Base-by-base conservation (phyloP, 2,888 invertebrate genomes). In the Oegoconia quadripuncta region DNA sequence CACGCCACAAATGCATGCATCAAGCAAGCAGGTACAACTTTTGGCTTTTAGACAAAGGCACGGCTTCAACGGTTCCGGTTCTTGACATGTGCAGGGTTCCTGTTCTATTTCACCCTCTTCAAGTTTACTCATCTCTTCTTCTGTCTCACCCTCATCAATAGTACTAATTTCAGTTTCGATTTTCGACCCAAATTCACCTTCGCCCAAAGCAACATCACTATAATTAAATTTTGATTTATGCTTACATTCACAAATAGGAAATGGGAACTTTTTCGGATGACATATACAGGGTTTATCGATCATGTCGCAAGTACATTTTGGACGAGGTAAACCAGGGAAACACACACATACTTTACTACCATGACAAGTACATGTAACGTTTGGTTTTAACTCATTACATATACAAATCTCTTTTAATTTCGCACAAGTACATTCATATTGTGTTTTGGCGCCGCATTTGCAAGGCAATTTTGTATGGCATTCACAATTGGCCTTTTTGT, bases 251-350 rank as follows among this genome's bases (percentile, higher is more conserved):
- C 86, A 86, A 37, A 75, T 37, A 25, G 80, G 74, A 38, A 45
- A 59, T n/a, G 82, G 74, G 55, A 60, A 75, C 41, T 68, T 72
- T 16, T 50, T 64, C 1, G 63, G 55, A 25, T 68, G 46, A 46
- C 86, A 87, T 40, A 79, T 47, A 44, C 86, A 84, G 17, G 82
- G 82, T 44, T 74, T 80, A n/a, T 72, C 62, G 16, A 83, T 44
- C 12, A 65, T 27, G 3, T 57, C 65, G 52, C 86, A 86, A 31
- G 60, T 64, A 46, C 87, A 87, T 28, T 48, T 34, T 1, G 76
- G 64, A 11, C 52, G 47, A 5, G 74, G 59, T 45, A 56, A 64
- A 11, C 59, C 64, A 13, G 78, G 69, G 27, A 65, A 46, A 51
- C 87, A 86, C 25, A 71, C 28, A 41, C 86, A 86, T 15, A 79